These are phyloP conservation scores for Macquaria australasica DNA, from an alignment of 2,113 vertebrate genomes.

Conservation along the genomic window DNA sequence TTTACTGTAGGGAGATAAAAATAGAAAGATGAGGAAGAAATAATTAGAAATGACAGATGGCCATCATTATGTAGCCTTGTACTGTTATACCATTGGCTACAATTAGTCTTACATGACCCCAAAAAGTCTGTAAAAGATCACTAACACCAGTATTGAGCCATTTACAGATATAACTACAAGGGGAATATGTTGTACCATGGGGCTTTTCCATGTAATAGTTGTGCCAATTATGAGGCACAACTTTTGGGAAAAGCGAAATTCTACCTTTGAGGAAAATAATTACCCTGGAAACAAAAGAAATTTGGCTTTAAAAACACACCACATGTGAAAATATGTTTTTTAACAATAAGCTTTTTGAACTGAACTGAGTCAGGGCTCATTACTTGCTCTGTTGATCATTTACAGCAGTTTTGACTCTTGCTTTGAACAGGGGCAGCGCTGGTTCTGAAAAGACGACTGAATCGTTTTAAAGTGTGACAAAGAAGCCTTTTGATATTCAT, in stretches of 20 bases:
- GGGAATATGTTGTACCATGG: constrained; percentile 27
- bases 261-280: constrained; percentile 39
- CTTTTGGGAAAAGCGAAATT: constrained; percentile 22
- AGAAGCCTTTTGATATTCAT: constrained; percentile 67
- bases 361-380: constrained; percentile 20
- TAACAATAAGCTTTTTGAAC: constrained; percentile 52
- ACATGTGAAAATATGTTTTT: constrained; percentile 15
- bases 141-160: constrained; percentile 40
- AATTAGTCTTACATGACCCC: constrained; percentile 65
- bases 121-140: constrained; percentile 57
- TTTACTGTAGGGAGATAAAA: constrained; percentile 37
- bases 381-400: constrained; percentile 47
- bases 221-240: constrained; percentile 32
- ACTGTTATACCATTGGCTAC: constrained; percentile 44
- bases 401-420: constrained; percentile 44
- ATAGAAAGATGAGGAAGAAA: constrained; percentile 46
- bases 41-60: constrained; percentile 72
- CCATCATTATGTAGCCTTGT: constrained; percentile 51
- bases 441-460: constrained; percentile 31
- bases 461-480: constrained; percentile 56
- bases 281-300: constrained; percentile 42
- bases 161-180: constrained; percentile 36
- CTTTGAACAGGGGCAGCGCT: constrained; percentile 38
- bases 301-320: constrained; percentile 4
- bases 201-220: constrained; percentile 36